These are phyloP conservation scores for Cotesia chilonis DNA, from an alignment of 1,140 invertebrate species.

Conservation along the genomic window DNA sequence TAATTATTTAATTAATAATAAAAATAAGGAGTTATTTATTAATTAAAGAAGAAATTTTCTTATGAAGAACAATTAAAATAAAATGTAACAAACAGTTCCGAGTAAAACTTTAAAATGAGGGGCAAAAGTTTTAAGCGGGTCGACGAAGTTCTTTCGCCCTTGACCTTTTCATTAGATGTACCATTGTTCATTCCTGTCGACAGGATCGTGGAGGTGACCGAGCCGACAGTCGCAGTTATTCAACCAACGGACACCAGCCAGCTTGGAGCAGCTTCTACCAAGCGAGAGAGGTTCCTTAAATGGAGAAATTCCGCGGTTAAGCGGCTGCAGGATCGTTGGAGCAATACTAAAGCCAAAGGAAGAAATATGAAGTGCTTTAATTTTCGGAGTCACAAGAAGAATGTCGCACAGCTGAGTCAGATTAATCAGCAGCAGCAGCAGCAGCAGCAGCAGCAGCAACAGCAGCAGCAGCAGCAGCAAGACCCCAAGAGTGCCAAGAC, in stretches of 20 bases:
- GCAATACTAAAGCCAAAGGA: not conserved
- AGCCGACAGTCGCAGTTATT: not conserved
- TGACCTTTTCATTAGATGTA: conserved; percentile 21
- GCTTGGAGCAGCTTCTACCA: not conserved
- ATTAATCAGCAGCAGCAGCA: not conserved
- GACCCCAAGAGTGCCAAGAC: not conserved
- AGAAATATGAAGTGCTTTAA: not conserved
- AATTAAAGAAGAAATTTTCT: too few species aligned
- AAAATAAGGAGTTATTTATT: too few species aligned
- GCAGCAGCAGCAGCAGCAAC: not conserved
- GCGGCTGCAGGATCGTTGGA: conserved; percentile 10
- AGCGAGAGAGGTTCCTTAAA: conserved; percentile 8
- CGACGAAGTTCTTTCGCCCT: conserved; percentile 9
- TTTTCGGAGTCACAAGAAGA: conserved; percentile 11
- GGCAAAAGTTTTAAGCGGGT: not conserved
- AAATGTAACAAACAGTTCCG: too few species aligned
- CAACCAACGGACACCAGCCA: not conserved
- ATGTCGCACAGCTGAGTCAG: not conserved
- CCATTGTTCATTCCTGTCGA: conserved; percentile 24
- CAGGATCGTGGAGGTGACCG: conserved; percentile 23
- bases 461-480: not conserved
- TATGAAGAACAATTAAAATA: too few species aligned
- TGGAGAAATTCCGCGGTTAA: conserved; percentile 22
- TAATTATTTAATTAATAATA: too few species aligned
- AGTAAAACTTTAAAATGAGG: not conserved